These are phyloP conservation scores for Neosilurus hyrtlii DNA, from an alignment of 2,797 vertebrate genomes.

Conservation along the genomic window DNA sequence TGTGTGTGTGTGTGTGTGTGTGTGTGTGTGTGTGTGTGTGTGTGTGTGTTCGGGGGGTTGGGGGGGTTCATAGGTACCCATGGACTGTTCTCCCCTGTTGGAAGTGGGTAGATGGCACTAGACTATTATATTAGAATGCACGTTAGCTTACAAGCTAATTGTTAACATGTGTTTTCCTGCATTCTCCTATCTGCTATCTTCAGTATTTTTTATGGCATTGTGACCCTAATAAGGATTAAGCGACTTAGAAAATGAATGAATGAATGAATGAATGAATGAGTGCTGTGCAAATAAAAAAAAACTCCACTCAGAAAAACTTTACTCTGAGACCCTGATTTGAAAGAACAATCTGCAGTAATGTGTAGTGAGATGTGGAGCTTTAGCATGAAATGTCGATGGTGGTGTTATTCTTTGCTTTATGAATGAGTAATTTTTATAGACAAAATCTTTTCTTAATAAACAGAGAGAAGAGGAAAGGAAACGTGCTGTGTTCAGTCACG, in stretches of 20 bases:
- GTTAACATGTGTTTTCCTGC: neutral
- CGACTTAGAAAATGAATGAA: neutral
- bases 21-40: no score
- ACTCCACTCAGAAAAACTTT: neutral
- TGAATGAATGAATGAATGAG: no score
- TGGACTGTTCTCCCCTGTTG: no score
- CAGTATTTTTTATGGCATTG: neutral
- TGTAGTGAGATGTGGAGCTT: neutral
- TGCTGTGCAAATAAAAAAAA: neutral
- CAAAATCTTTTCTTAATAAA: constrained; percentile 12
- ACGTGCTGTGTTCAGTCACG: constrained; percentile 59
- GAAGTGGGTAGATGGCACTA: no score
- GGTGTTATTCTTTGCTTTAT: constrained; percentile 18
- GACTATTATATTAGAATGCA: neutral
- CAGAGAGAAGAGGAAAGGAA: constrained; percentile 38
- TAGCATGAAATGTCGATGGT: neutral
- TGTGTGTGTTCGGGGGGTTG: no score
- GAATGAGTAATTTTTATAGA: constrained; percentile 24
- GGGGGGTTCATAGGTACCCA: no score
- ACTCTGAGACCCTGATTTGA: neutral
- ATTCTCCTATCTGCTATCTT: neutral
- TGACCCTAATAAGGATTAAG: no score
- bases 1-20: no score
- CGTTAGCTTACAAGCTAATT: no score
- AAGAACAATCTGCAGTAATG: neutral